Conservation (phyloP, 2,113 vertebrate genomes). For the Atherinomorus stipes region DNA sequence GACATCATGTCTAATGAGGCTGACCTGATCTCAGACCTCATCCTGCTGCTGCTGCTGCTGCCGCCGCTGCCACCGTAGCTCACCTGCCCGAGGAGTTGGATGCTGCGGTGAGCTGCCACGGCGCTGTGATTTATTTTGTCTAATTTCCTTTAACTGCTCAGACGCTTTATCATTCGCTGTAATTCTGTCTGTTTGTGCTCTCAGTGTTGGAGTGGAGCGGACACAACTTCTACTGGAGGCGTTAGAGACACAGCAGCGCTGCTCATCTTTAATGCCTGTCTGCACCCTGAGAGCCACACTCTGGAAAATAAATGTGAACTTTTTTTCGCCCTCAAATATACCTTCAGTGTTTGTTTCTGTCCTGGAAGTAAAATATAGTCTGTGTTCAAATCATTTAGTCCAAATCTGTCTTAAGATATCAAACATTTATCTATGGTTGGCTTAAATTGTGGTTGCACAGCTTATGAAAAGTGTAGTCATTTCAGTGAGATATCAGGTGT, state of each 20-base stretch:
- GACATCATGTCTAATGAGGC: conserved; percentile 26
- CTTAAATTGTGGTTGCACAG: not conserved
- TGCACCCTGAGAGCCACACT: conserved; percentile 4
- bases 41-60: not conserved
- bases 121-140: conserved; percentile 27
- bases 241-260: not conserved
- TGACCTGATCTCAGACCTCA: conserved; percentile 23
- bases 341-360: not conserved
- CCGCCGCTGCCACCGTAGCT: not conserved
- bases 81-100: conserved; percentile 30
- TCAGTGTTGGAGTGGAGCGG: not conserved
- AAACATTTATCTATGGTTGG: not conserved
- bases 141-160: conserved; percentile 33
- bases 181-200: conserved; percentile 16
- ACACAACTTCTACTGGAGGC: conserved; percentile 3
- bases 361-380: not conserved
- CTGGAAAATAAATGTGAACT: conserved; percentile 14
- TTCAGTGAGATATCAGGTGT: too few species aligned
- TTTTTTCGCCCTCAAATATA: not conserved
- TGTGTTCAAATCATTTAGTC: not conserved
- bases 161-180: conserved; percentile 17
- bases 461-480: not conserved
- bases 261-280: conserved; percentile 10
- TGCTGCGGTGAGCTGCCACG: not conserved
- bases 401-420: not conserved